Percentiles rank a stretch among this genome's conserved stretches.
phyloP scores from a whole-genome alignment of 2,797 vertebrate genomes.

The Rhabdomys pumilio region DNA sequence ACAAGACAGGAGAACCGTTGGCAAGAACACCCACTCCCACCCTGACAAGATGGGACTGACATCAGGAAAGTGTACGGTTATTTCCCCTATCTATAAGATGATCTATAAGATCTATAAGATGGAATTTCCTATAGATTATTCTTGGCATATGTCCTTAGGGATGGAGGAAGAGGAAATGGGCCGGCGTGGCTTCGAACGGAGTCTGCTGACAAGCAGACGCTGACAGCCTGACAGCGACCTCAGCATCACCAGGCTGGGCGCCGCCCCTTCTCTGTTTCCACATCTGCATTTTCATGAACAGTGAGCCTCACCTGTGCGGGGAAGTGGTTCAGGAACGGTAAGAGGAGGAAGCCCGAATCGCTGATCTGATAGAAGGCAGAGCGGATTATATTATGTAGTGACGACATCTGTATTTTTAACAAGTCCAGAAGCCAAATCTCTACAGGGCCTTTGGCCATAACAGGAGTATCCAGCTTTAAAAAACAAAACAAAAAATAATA shows the following conservation, averaged over 20 bases:
- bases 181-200: fast-evolving
- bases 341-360: conserved; percentile 89
- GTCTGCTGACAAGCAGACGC: neutral
- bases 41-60: neutral
- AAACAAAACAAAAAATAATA: neutral
- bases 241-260: neutral
- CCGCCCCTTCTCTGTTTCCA: neutral
- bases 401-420: conserved; percentile 90
- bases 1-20: neutral
- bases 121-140: neutral
- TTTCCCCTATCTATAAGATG: neutral
- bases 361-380: conserved; percentile 90
- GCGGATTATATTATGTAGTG: conserved; percentile 91
- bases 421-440: conserved; percentile 90
- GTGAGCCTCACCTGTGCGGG: conserved; percentile 90
- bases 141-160: neutral
- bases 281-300: no score
- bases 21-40: neutral
- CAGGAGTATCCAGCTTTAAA: conserved; percentile 88
- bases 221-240: no score
- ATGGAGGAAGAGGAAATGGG: neutral
- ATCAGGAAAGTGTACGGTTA: neutral
- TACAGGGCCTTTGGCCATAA: conserved; percentile 91
- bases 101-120: neutral
- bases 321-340: conserved; percentile 88